Conservation (phyloP, 2,797 vertebrate genomes). For the Eupleurogrammus muticus region DNA sequence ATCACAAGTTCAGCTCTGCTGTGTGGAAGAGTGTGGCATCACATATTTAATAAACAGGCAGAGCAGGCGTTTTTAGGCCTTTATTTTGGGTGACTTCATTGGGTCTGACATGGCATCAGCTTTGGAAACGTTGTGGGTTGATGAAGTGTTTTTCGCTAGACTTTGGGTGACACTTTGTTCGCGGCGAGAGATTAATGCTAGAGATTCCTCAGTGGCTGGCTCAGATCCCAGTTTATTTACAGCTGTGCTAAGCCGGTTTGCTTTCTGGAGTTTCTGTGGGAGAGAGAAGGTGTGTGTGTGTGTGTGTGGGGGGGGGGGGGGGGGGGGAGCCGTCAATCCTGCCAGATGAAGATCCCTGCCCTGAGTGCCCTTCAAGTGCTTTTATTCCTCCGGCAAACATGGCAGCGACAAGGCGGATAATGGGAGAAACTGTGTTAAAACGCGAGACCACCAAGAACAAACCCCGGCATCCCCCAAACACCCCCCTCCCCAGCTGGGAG, state of each 20-base stretch:
- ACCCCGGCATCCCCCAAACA: constrained; percentile 12
- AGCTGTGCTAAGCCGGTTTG: constrained; percentile 4
- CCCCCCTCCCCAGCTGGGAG: not conserved
- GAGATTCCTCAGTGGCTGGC: constrained; percentile 13
- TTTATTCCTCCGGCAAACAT: constrained; percentile 54
- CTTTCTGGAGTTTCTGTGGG: constrained; percentile 18
- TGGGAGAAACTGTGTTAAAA: constrained; percentile 70
- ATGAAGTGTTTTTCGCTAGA: constrained; percentile 28
- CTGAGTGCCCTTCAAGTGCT: constrained; percentile 39
- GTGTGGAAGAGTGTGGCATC: too few species aligned
- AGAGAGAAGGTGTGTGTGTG: too few species aligned
- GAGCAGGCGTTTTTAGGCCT: too few species aligned
- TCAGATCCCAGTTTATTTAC: constrained; percentile 18
- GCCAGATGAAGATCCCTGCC: constrained; percentile 19
- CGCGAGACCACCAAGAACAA: constrained; percentile 16
- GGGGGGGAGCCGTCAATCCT: constrained; percentile 28
- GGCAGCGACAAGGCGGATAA: constrained; percentile 64
- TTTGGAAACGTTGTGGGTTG: too few species aligned
- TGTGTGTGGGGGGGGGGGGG: not conserved
- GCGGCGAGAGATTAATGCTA: constrained; percentile 3
- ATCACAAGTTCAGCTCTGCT: constrained; percentile 21
- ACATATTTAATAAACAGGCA: too few species aligned
- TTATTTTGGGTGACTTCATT: not conserved
- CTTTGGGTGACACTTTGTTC: constrained; percentile 17
- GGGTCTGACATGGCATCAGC: not conserved